Conservation (phyloP, 1,140 invertebrate species). For the Drosophila sp. region DNA sequence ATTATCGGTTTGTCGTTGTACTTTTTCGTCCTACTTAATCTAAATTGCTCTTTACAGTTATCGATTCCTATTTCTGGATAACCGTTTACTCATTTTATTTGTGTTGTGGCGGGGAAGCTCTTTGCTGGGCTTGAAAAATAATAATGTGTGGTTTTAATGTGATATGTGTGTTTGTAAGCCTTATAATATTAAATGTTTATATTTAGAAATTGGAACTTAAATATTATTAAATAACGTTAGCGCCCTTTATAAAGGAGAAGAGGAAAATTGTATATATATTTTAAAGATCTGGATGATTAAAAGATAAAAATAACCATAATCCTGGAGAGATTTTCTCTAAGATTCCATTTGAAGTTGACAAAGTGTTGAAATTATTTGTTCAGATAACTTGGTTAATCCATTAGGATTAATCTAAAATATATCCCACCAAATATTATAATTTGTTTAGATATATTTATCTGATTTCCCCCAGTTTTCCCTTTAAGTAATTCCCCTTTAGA, state of each 20-base stretch:
- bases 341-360: too few relatives aligned
- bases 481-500: neutral
- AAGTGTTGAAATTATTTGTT: too few relatives aligned
- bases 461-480: neutral
- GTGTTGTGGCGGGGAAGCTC: neutral
- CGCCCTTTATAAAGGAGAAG: too few relatives aligned
- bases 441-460: neutral
- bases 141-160: neutral
- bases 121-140: neutral
- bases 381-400: too few relatives aligned
- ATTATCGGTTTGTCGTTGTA: neutral
- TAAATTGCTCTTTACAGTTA: neutral
- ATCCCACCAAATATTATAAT: neutral
- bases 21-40: neutral
- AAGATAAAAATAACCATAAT: too few relatives aligned
- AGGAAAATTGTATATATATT: too few relatives aligned
- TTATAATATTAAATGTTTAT: neutral
- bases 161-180: neutral
- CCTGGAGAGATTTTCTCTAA: too few relatives aligned
- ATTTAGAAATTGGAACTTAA: neutral
- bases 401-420: too few relatives aligned
- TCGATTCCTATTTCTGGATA: neutral
- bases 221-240: too few relatives aligned
- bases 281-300: too few relatives aligned
- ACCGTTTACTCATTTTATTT: constrained; percentile 1